A percentile compares a stretch with the other conserved stretches of the same genome.
Evolutionary conservation across 2,797 vertebrate genomes (phyloP).

Genomic region (Pantherophis alleghaniensis): DNA sequence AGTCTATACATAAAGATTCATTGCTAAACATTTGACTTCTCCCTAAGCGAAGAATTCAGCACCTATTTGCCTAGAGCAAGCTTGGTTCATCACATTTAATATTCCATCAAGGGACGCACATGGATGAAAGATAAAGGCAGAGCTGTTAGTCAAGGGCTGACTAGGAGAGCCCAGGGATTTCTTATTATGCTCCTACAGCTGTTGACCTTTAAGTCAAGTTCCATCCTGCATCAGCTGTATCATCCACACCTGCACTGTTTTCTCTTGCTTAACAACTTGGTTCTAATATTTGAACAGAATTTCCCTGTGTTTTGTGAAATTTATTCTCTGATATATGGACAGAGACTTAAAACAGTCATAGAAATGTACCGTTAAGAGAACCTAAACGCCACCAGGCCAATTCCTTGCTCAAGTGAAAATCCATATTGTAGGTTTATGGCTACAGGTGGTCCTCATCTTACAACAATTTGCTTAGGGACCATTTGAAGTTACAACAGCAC

Average conservation of each 20-base stretch:
- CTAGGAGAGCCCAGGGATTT: background rate
- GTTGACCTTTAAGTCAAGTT: background rate
- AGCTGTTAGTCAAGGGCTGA: conserved; percentile 8
- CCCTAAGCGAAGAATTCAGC: conserved; percentile 10
- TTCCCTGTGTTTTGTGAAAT: background rate
- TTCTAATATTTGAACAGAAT: background rate
- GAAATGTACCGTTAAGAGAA: background rate
- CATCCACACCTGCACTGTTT: background rate
- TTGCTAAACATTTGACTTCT: conserved; percentile 3
- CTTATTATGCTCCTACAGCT: conserved; percentile 14
- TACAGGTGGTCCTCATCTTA: background rate
- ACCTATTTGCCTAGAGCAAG: conserved; percentile 19
- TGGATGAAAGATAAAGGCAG: conserved; percentile 19
- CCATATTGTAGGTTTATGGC: background rate
- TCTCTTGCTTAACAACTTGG: background rate
- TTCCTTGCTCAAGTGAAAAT: background rate
- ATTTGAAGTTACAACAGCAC: too few relatives aligned
- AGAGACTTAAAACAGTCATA: background rate
- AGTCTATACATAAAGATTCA: background rate
- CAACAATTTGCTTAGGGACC: background rate
- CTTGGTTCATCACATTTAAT: conserved; percentile 18
- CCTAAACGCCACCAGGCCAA: background rate
- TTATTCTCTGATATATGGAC: background rate
- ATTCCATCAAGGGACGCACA: background rate
- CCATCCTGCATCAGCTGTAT: background rate